Conservation (phyloP, 2,113 vertebrate genomes). For the Phalacrocorax pelagicus region DNA sequence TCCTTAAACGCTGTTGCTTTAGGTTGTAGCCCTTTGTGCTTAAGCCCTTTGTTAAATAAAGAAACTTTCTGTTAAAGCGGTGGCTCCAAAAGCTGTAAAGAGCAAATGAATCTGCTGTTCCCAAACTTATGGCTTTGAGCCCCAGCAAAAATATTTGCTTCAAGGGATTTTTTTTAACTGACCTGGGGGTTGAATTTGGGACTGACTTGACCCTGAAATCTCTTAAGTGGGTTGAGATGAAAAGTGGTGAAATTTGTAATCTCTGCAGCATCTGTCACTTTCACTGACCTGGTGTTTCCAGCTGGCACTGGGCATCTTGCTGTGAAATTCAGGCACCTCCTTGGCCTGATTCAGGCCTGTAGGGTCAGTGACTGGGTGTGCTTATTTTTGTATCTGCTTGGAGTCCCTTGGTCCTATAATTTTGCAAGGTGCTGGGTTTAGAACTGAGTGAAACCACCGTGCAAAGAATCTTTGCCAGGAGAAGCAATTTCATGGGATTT, state of each 20-base stretch:
- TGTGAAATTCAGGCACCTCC: not conserved
- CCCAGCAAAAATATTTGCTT: not conserved
- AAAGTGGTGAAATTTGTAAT: not conserved
- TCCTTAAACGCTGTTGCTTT: not conserved
- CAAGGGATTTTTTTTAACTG: not conserved
- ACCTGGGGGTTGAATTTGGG: not conserved
- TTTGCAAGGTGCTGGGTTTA: not conserved
- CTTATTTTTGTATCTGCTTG: not conserved
- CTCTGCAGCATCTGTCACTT: not conserved
- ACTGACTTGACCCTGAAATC: not conserved
- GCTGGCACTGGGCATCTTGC: not conserved
- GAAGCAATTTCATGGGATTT: not conserved
- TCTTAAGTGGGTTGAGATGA: not conserved
- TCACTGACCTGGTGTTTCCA: not conserved
- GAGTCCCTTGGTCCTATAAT: not conserved
- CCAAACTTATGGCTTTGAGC: not conserved
- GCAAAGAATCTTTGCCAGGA: not conserved
- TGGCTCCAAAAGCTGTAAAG: not conserved
- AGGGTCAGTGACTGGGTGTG: fast-evolving
- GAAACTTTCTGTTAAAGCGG: not conserved
- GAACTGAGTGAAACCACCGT: not conserved
- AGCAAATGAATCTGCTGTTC: not conserved
- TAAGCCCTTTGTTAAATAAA: not conserved
- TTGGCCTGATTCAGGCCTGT: not conserved
- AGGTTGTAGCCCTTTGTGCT: not conserved